Percentiles rank a stretch among this genome's conserved stretches.
These are phyloP conservation scores for Corythoichthys haematopterus DNA, from an alignment of 2,113 vertebrate genomes.

Conservation along the genomic window DNA sequence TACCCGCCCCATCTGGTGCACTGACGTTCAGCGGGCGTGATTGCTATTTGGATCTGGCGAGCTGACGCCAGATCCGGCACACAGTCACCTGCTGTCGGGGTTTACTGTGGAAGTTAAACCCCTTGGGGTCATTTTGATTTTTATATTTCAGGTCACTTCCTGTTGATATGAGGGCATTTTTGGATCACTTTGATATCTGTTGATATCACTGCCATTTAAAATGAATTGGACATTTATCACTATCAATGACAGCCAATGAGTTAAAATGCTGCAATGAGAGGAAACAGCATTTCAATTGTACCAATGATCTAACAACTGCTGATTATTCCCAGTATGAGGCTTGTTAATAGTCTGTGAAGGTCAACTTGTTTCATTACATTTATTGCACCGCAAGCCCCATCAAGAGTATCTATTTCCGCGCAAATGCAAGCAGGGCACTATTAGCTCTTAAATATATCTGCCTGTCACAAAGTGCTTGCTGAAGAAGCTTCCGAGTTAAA, in stretches of 20 bases:
- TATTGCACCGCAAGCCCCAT: background rate
- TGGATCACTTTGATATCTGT: too few species aligned
- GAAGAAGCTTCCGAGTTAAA: background rate
- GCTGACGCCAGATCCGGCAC: too few species aligned
- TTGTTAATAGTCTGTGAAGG: background rate
- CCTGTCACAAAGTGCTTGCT: background rate
- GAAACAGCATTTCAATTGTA: background rate
- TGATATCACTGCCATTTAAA: too few species aligned
- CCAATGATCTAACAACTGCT: background rate
- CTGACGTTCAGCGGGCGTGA: too few species aligned
- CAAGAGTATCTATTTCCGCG: background rate
- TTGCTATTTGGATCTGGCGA: too few species aligned
- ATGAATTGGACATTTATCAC: too few species aligned
- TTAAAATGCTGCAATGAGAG: background rate
- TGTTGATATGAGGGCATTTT: too few species aligned
- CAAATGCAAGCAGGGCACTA: background rate
- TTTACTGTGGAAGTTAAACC: too few species aligned
- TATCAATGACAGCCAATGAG: background rate
- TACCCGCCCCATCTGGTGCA: too few species aligned
- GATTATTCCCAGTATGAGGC: background rate
- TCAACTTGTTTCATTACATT: slow-evolving; percentile 4
- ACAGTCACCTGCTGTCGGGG: too few species aligned
- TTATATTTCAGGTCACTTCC: too few species aligned
- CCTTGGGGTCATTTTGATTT: too few species aligned
- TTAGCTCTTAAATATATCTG: background rate